Base-by-base conservation (phyloP, 2,797 vertebrate species). In the Petrocephalus sullivani region DNA sequence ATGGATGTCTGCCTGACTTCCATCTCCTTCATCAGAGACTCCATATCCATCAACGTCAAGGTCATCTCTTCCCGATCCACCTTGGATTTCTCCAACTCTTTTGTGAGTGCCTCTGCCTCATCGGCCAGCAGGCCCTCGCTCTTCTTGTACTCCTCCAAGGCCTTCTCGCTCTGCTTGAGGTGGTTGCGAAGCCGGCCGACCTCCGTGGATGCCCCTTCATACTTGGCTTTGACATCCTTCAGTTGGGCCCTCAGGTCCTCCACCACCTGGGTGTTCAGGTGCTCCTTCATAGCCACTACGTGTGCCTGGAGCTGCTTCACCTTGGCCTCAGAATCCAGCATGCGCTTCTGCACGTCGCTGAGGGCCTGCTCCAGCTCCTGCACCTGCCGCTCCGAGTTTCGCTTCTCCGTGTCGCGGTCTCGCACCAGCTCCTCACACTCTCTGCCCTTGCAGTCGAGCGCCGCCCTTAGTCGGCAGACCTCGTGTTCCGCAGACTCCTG, bases 291-390 rank as follows among this genome's bases (percentile, higher is more conserved):
- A 0, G 97, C 97, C 0, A 98, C 96, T 16, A 99, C 98, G 54
- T 99, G 98, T 1, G 96, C 95, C 92, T 99, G 98, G 93, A 99
- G 97, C 92, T 98, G 98, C 89, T 99, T 99, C 21, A 99, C 97
- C 89, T 99, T 99, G 84, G 97, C 96, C 92, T 99, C 98, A 0
- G 98, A 99, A 61, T 99, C 98, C 8, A 98, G 94, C 98, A 99
- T 99, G 57, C 98, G 96, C 92, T 98, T 98, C 95, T 99, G 98
- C 12, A 99, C 98, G 0, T 99, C 98, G 16, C 96, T 96, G 49
- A 99, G 86, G 0, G 98, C 98, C 0, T 99, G 98, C 90, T 99
- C 98, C 19, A 99, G 93, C 9, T 98, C 97, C 7, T 93, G 95
- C 57, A 99, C 93, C 95, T 99, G 98, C 60, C 95, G 94, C 1